These are phyloP conservation scores for Neosalanx taihuensis DNA, from an alignment of 2,797 vertebrate genomes.

Conservation along the genomic window DNA sequence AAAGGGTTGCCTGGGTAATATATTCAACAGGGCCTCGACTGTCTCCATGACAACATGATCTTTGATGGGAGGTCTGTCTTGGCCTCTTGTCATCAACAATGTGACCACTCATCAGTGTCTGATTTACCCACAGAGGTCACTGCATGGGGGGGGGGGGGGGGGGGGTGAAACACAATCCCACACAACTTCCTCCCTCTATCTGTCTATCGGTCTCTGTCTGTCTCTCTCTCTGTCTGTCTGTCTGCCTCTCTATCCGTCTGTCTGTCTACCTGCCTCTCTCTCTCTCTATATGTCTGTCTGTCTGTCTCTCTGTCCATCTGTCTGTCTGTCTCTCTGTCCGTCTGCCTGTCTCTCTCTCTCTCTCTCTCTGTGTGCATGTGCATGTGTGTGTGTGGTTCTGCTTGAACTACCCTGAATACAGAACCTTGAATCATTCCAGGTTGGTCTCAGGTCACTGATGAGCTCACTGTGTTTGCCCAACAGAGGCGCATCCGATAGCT, in stretches of 20 bases:
- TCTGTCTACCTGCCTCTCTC: not conserved
- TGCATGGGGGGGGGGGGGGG: constrained; percentile 28
- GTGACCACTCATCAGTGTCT: constrained; percentile 54
- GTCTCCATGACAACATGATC: constrained; percentile 67
- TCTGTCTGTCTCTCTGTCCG: not conserved
- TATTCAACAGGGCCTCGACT: constrained; percentile 50
- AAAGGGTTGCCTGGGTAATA: constrained; percentile 57
- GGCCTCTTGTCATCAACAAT: constrained; percentile 64
- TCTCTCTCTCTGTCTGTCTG: too few species aligned
- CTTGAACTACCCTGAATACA: constrained; percentile 50
- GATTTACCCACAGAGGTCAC: constrained; percentile 45
- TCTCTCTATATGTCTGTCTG: not conserved
- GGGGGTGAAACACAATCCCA: constrained; percentile 14
- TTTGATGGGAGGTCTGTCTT: constrained; percentile 65
- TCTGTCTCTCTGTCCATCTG: not conserved
- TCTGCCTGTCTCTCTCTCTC: too few species aligned
- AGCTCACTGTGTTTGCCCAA: constrained; percentile 35
- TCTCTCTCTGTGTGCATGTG: constrained; percentile 16
- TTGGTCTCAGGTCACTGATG: constrained; percentile 36
- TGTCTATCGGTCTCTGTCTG: not conserved
- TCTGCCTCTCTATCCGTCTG: too few species aligned
- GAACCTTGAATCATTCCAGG: constrained; percentile 41
- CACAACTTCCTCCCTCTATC: constrained; percentile 2
- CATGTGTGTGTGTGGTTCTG: constrained; percentile 32
- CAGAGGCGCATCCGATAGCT: not conserved